Percentiles rank a stretch among this genome's conserved stretches.
phyloP scores from a whole-genome alignment of 2,797 vertebrate species.

The Lepus oiostolus region DNA sequence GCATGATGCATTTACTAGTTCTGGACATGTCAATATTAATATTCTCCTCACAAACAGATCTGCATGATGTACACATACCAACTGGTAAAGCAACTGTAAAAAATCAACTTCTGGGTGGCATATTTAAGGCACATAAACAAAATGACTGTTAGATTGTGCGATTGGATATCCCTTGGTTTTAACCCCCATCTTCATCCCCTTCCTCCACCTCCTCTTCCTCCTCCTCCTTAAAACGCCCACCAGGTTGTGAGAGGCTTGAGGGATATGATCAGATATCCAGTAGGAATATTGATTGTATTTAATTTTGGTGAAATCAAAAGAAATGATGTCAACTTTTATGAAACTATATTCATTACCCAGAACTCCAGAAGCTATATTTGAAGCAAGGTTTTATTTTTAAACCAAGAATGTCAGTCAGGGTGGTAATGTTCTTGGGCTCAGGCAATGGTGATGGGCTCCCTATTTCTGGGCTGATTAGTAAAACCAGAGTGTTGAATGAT shows the following conservation, averaged over 20 bases:
- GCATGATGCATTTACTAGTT: conserved; percentile 68
- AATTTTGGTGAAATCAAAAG: conserved; percentile 79
- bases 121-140: conserved; percentile 58
- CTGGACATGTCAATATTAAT: conserved; percentile 64
- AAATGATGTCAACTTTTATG: conserved; percentile 88
- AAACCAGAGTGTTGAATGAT: conserved; percentile 54
- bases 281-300: conserved; percentile 74
- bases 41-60: conserved; percentile 70
- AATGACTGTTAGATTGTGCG: conserved; percentile 47
- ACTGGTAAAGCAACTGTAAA: conserved; percentile 75
- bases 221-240: conserved; percentile 67
- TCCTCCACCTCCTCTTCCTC: conserved; percentile 42
- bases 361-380: conserved; percentile 87
- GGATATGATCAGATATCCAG: conserved; percentile 69
- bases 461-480: conserved; percentile 82
- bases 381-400: conserved; percentile 88
- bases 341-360: conserved; percentile 87
- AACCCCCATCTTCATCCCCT: conserved; percentile 47
- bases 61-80: conserved; percentile 39
- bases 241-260: conserved; percentile 65
- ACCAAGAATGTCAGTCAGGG: conserved; percentile 87
- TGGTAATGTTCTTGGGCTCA: conserved; percentile 85
- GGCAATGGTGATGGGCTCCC: conserved; percentile 84
- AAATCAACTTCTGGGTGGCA: conserved; percentile 74
- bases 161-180: conserved; percentile 68